Evolutionary conservation across 2,113 vertebrate genomes (phyloP), one percentile per base, ranked within the genome.

Genomic region (Pogonocichla stellata): DNA sequence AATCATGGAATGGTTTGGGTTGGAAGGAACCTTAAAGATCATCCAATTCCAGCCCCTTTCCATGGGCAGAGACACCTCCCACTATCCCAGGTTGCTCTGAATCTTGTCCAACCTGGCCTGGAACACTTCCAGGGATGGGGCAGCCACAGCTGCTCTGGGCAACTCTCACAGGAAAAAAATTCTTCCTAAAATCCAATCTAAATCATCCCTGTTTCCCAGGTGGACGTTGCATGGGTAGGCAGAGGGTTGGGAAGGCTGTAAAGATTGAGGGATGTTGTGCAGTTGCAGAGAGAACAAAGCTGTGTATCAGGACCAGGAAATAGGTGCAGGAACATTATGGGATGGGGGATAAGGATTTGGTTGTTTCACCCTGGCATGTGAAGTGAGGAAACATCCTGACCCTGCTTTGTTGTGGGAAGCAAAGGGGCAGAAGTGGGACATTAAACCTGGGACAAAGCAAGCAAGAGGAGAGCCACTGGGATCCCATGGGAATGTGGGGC

Each of bases 21-120:
- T 67, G 47, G 40, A 61, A 69, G 8, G 12, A 47, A 40, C 17
- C 14, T 40, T 4, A 61, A 61, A 69, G 3, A 10, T 8, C 17
- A 75, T 19, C 20, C 4, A 22, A 29, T 69, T 26, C 40, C 29
- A 74, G 5, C 3, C 13, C 5, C 16, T 7, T 74, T n/a, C 45
- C 38, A 26, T 19, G 38, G 45, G 24, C n/a, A 81, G 38, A 12
- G 45, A 31, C 54, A 18, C 3, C 3, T 82, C 3, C 40, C 29
- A 26, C 14, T 23, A 31, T 6, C 24, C 47, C 47, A 61, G 54
- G 2, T 4, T 60, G 7, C 16, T 67, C 45, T 31, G 43, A 51
- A 10, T 6, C 26, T 10, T 5, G 1, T 58, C 33, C 45, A 69
- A 0, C 24, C 24, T 69, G 54, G 14, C 5, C 29, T 54, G 47